Conservation (phyloP, 1,140 invertebrate genomes). For the Megalopta genalis region DNA sequence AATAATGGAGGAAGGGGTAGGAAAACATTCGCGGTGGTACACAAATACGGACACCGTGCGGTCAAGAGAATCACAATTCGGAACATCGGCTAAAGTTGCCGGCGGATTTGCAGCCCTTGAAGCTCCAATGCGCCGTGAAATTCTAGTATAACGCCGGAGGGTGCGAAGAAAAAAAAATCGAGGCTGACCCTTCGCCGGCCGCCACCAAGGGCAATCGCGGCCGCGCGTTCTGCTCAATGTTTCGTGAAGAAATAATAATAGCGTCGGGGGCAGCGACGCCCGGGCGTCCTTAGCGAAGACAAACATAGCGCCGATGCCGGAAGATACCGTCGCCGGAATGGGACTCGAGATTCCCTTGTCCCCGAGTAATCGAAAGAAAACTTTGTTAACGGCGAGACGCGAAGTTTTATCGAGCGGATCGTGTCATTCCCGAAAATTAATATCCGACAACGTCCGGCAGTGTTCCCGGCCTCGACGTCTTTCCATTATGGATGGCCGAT, state of each 20-base stretch:
- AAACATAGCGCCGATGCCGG: slow-evolving; percentile 1
- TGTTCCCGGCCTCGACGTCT: fast-evolving
- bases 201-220: background rate
- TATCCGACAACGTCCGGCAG: background rate
- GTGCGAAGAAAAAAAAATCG: background rate
- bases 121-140: slow-evolving; percentile 13
- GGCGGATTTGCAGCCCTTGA: background rate
- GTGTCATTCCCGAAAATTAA: slow-evolving; percentile 16
- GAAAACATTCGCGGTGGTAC: background rate
- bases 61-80: slow-evolving; percentile 31
- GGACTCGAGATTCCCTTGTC: background rate
- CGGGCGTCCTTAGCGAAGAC: background rate
- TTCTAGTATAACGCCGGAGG: background rate
- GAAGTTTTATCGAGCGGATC: slow-evolving; percentile 1
- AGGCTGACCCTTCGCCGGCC: background rate
- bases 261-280: background rate
- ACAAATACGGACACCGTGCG: background rate
- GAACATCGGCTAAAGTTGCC: slow-evolving; percentile 2
- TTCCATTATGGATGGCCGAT: background rate
- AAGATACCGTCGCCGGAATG: too few relatives aligned
- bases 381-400: slow-evolving; percentile 1
- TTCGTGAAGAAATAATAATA: slow-evolving; percentile 32
- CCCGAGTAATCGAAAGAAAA: slow-evolving; percentile 16
- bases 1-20: background rate
- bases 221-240: background rate